Base-by-base conservation (phyloP, 2,113 vertebrate species). In the Takifugu flavidus region DNA sequence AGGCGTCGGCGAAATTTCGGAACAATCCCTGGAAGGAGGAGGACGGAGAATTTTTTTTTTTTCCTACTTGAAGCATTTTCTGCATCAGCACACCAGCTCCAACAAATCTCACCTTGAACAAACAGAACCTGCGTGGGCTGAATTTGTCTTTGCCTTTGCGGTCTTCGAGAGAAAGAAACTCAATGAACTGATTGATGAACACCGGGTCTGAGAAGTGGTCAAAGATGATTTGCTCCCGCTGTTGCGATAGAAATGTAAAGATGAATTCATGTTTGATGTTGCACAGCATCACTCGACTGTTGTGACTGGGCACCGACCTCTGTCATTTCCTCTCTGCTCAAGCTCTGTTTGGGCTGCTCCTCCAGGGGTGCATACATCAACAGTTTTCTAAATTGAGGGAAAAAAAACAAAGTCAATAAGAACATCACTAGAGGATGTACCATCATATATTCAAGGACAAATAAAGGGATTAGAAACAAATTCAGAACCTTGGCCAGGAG, bases 61-160 rank as follows among this genome's bases (percentile, higher is more conserved):
- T n/a, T 51, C 42, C 7, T n/a, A 6, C 20, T 52, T 44, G 0
- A 42, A 11, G 49, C 10, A 3, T 5, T 28, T 27, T 25, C 25
- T 13, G 4, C 27, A 25, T 3, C 13, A 11, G 2, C 13, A 5
- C 27, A 10, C 6, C 11, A 15, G 7, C 4, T 2, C 28, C 34
- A 14, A 28, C 13, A 29, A 34, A 1, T 64, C 77, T 77, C 50
- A 99, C 96, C 95, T 99, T 99, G 87, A 99, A 99, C 81, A 99
- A 94, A 79, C 95, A 96, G 91, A 98, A 99, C 70, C 95, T 91
- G 65, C 95, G 94, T 60, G 96, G 94, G 87, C 95, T 99, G 82
- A 99, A 99, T 85, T 98, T 98, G 91, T 99, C 96, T 82, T 97
- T 99, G 75, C 96, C 96, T 82, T 99, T 99, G 70, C 96, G 93